Evolutionary conservation across 2,888 invertebrate species (phyloP).

Genomic region (Lagria hirta): DNA sequence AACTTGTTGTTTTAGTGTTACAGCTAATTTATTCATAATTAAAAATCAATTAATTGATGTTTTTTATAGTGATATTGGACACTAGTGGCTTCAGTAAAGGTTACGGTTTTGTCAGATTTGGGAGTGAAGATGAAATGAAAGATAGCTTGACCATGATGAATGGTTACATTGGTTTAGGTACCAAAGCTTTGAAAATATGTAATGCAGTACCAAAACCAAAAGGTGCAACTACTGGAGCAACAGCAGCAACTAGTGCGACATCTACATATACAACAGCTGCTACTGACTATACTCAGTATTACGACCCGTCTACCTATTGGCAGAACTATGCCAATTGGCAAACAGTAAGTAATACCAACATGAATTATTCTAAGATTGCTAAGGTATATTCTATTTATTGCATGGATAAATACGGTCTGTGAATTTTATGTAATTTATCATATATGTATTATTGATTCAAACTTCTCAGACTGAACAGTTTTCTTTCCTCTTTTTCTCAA

Average conservation of each 20-base stretch:
- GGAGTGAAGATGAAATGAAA: constrained; percentile 91
- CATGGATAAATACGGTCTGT: too few species aligned
- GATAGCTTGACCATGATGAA: constrained; percentile 92
- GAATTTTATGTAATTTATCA: too few species aligned
- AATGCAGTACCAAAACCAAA: constrained; percentile 88
- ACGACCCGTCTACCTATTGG: constrained; percentile 84
- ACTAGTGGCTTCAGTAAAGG: constrained; percentile 89
- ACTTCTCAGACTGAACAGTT: too few species aligned
- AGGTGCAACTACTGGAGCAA: constrained; percentile 54
- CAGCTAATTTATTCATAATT: too few species aligned
- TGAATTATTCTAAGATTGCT: neutral
- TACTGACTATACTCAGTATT: constrained; percentile 73
- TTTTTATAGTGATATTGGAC: constrained; percentile 83
- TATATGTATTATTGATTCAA: too few species aligned
- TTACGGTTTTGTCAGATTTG: constrained; percentile 94
- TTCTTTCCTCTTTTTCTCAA: too few species aligned
- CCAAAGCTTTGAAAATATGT: constrained; percentile 87
- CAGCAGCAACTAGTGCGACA: constrained; percentile 41
- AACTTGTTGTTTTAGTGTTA: too few species aligned
- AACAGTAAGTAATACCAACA: constrained; percentile 33
- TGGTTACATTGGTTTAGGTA: constrained; percentile 84
- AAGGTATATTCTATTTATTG: neutral
- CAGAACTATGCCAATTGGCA: constrained; percentile 83
- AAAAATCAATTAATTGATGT: too few species aligned
- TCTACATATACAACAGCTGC: constrained; percentile 31